A percentile compares a stretch with the other conserved stretches of the same genome.
Conservation (phyloP, 2,113 vertebrate genomes). For the Laterallus jamaicensis region DNA sequence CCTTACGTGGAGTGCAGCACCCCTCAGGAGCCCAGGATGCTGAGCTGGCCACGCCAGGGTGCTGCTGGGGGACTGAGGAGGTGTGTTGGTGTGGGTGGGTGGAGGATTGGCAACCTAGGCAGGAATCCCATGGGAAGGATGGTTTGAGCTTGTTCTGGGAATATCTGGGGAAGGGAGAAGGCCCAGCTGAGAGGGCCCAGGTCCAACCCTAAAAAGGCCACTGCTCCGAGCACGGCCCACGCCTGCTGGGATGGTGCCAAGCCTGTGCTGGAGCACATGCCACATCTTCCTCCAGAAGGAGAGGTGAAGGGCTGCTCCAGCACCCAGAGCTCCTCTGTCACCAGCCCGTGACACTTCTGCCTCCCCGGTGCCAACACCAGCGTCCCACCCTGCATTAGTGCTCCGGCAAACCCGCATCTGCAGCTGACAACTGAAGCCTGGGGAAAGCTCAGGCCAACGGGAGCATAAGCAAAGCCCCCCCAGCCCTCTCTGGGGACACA, state of each 20-base stretch:
- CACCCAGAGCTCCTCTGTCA: accelerated
- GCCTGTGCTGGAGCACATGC: accelerated
- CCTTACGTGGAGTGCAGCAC: accelerated
- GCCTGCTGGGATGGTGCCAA: accelerated
- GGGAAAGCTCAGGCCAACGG: background rate
- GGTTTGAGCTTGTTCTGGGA: background rate
- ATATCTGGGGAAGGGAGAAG: background rate
- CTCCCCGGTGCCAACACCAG: background rate
- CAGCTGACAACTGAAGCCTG: background rate
- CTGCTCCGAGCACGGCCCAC: accelerated
- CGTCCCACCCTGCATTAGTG: background rate
- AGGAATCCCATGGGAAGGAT: background rate
- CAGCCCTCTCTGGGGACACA: background rate
- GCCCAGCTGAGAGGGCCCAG: background rate
- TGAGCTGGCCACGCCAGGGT: accelerated
- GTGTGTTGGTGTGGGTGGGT: accelerated
- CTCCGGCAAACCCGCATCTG: background rate
- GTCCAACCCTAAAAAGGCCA: background rate
- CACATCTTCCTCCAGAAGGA: background rate
- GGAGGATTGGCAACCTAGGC: background rate
- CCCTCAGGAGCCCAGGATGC: accelerated
- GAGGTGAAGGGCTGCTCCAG: background rate
- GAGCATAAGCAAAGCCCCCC: background rate
- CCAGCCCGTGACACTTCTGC: background rate
- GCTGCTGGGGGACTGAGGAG: background rate